Base-by-base conservation (phyloP, 1,140 invertebrate species). In the Thrips palmi region DNA sequence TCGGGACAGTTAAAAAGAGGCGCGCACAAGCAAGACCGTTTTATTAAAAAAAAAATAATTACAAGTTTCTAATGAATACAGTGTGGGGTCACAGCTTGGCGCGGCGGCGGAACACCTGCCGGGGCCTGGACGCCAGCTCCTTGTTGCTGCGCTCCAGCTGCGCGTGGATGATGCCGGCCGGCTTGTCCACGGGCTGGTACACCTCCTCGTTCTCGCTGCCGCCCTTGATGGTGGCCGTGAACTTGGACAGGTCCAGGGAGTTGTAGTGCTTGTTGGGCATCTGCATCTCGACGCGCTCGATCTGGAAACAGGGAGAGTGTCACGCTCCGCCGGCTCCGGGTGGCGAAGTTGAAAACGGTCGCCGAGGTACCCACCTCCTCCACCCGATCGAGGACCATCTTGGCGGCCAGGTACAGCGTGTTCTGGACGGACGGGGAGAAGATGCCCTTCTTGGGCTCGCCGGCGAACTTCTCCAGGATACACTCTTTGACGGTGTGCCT, bases 261-360 rank as follows among this genome's bases (percentile, higher is more conserved):
- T 74, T 68, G 49, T 81, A 81, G 53, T 83, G 79, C 47, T 76
- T 79, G 50, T 82, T 83, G 0, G 79, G 78, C 69, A 82, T 73
- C 37, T 63, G 62, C 65, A 81, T 79, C 39, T 71, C 69, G 20
- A 82, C 74, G 45, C 66, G 65, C 1, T 57, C 53, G 25, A 79
- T 68, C 65, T 76, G 58, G 32, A 56, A 54, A 39, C 39, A 45
- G 48, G 35, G 56, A 52, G 41, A 41, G 33, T 39, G n/a, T 10
- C 10, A 27, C 25, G 20, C 10, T n/a, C n/a, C n/a, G n/a, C n/a
- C n/a, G n/a, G 12, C 42, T 36, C 32, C 0, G 0, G n/a, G 20
- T 37, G 32, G 15, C 32, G 12, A 18, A 31, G 10, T 25, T 23
- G 23, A 4, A 37, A 37, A 32, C 11, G 4, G 11, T 28, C 11